Evolutionary conservation across 2,797 vertebrate species (phyloP), one percentile per base, ranked within the genome.

Genomic region (Myiotriccus ornatus): DNA sequence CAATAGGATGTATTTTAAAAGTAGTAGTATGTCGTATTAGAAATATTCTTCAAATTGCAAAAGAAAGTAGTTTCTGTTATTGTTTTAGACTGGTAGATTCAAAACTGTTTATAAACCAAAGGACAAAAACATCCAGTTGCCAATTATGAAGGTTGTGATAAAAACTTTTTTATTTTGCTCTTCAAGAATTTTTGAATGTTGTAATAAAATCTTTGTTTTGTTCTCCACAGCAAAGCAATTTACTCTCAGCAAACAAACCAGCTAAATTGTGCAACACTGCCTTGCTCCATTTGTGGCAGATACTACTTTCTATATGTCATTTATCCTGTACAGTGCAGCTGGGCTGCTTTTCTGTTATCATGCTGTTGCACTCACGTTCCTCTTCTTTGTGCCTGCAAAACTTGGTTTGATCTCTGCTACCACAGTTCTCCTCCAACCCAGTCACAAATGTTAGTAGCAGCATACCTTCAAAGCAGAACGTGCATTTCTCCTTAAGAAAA

Each of bases 391-490:
- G 47, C 13, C 46, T n/a, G 19, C 10, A 88, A 50, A 81, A 47
- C 5, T 18, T 22, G 13, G 39, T 57, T 57, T 71, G 4, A 43
- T 46, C 76, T 71, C 55, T 68, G 32, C 34, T n/a, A 15, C 13
- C 21, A n/a, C 19, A 55, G 41, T 23, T 20, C 49, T 57, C 34
- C 27, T 12, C 3, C 35, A 35, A 2, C 4, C 7, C 9, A 21
- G 7, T 16, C 49, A 56, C 37, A 50, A 24, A 24, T 0, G 1
- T 20, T 32, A 59, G 19, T 27, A 46, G n/a, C 0, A 0, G 9
- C 39, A 46, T 32, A 9, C 30, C 34, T 65, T 44, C n/a, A 28
- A 69, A 75, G 60, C 4, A 7, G 25, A 62, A 75, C 8, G 3
- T 7, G 15, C 6, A 23, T 22, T 89, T 52, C n/a, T 89, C 43